Evolutionary conservation across 2,888 invertebrate species (phyloP).

Genomic region (Lottia gigantea): DNA sequence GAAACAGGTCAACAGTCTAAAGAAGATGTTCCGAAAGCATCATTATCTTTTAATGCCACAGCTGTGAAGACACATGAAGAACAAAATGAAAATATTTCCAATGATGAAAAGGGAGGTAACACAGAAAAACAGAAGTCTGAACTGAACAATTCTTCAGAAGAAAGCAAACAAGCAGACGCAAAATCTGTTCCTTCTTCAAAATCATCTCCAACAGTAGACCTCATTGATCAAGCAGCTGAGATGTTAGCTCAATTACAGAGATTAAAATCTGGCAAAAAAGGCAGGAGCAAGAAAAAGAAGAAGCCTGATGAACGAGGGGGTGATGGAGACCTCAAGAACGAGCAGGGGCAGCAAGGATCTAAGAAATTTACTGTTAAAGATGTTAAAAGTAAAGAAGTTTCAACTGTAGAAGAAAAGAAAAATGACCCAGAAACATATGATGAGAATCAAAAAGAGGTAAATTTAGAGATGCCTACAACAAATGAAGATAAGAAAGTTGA

Average conservation of each 20-base stretch:
- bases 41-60: too few relatives aligned
- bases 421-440: background rate
- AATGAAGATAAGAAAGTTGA: background rate
- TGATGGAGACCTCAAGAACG: background rate
- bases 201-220: background rate
- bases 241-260: background rate
- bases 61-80: too few relatives aligned
- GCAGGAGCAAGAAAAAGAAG: background rate
- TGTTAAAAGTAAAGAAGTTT: background rate
- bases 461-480: background rate
- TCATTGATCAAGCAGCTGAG: conserved; percentile 5
- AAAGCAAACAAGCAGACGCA: background rate
- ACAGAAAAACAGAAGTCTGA: too few relatives aligned
- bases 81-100: too few relatives aligned
- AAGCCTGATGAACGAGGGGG: background rate
- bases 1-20: too few relatives aligned
- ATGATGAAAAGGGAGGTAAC: too few relatives aligned
- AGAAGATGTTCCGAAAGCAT: too few relatives aligned
- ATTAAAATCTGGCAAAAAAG: background rate
- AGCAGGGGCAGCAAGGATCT: background rate
- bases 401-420: background rate
- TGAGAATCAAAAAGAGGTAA: background rate
- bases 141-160: too few relatives aligned
- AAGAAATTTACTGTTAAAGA: background rate
- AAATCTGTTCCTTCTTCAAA: too few relatives aligned